Evolutionary conservation across 2,113 vertebrate species (phyloP).

Genomic region (Archocentrus centrarchus): DNA sequence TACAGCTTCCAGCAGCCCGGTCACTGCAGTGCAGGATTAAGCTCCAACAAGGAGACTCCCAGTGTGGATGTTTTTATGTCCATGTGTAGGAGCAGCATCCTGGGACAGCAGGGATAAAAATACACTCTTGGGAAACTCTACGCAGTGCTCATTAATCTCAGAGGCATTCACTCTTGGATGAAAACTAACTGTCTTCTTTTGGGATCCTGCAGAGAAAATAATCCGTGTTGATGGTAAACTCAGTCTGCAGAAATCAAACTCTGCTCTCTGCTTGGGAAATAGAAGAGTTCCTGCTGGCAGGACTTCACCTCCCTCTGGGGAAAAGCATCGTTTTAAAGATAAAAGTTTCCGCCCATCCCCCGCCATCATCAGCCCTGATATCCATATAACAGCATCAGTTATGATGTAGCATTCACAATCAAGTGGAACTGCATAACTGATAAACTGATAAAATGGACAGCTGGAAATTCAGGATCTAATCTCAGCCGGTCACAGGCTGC

Average conservation of each 20-base stretch:
- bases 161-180: not conserved
- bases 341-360: no score
- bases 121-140: slow-evolving; percentile 56
- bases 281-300: not conserved
- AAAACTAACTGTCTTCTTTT: not conserved
- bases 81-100: not conserved
- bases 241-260: not conserved
- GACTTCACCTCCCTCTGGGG: not conserved
- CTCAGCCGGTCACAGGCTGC: not conserved
- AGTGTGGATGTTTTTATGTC: not conserved
- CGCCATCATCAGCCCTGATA: not conserved
- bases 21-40: fast-evolving
- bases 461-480: not conserved
- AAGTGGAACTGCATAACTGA: not conserved
- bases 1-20: not conserved
- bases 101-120: slow-evolving; percentile 40
- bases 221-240: not conserved
- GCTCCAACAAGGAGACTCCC: not conserved
- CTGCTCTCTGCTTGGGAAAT: not conserved
- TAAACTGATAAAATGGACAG: not conserved
- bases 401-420: not conserved
- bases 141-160: not conserved
- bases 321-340: not conserved
- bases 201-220: not conserved
- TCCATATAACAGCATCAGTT: slow-evolving; percentile 6